These are phyloP conservation scores for Sphaeridia pumilis DNA, from an alignment of 2,888 invertebrate genomes.

Conservation along the genomic window DNA sequence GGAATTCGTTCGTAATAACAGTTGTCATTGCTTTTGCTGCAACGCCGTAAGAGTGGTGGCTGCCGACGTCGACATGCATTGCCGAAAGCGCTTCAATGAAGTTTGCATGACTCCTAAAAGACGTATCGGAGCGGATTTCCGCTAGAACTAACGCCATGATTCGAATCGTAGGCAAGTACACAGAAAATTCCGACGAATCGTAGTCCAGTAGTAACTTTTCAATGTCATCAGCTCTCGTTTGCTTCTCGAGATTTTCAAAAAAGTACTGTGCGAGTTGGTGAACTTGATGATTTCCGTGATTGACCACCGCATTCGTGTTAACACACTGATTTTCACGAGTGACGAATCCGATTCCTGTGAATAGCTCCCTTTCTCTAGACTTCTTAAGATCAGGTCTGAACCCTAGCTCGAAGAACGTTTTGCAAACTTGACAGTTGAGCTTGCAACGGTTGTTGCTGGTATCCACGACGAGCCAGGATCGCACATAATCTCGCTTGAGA, in stretches of 20 bases:
- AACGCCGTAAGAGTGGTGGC: neutral
- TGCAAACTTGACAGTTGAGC: neutral
- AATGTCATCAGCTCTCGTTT: neutral
- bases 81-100: neutral
- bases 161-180: neutral
- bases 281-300: neutral
- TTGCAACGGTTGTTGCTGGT: no score
- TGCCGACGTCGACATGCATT: neutral
- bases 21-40: neutral
- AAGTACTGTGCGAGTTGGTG: neutral
- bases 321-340: no score
- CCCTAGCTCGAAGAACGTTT: neutral
- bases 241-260: neutral
- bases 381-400: neutral
- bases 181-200: neutral
- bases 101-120: neutral
- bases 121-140: neutral
- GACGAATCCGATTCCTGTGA: neutral
- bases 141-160: neutral
- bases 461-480: no score
- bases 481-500: no score
- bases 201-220: neutral
- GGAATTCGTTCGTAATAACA: neutral
- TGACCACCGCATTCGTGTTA: neutral
- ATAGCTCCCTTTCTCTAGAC: neutral